phyloP scores from a whole-genome alignment of 2,113 vertebrate genomes.

The Rhinopomastus cyanomelas region DNA sequence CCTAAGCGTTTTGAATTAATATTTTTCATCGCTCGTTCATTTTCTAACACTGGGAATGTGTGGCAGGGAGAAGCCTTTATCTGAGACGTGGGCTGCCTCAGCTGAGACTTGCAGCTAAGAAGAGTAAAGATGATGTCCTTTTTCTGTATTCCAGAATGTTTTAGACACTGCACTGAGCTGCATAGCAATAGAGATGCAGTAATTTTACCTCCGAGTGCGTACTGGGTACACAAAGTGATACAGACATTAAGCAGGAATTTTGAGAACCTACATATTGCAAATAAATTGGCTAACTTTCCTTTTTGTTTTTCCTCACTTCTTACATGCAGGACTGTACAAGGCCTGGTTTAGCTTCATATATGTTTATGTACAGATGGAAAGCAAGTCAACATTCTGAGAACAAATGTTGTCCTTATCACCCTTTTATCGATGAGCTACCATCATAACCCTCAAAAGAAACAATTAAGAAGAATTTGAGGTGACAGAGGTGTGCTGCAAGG shows the following conservation, averaged over 20 bases:
- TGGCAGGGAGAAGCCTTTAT: background rate
- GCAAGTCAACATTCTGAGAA: background rate
- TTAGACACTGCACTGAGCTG: background rate
- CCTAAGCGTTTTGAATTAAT: background rate
- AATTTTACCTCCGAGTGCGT: accelerated
- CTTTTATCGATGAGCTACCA: background rate
- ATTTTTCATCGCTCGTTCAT: background rate
- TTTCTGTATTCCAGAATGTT: background rate
- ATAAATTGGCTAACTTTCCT: background rate
- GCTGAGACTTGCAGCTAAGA: background rate
- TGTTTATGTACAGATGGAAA: background rate
- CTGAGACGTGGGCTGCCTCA: background rate
- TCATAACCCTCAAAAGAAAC: background rate
- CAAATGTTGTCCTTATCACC: background rate
- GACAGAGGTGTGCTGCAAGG: slow-evolving; percentile 2
- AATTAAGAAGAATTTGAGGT: slow-evolving; percentile 16
- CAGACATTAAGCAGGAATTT: background rate
- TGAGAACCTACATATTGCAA: background rate
- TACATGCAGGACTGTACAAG: background rate
- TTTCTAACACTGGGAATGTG: background rate
- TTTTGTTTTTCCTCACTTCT: background rate
- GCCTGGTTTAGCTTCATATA: background rate
- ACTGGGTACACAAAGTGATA: background rate
- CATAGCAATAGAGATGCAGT: background rate
- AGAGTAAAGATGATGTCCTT: background rate